Percentiles rank a stretch among this genome's conserved stretches.
Conservation (phyloP, 2,113 vertebrate genomes). For the Hystrix cristata region DNA sequence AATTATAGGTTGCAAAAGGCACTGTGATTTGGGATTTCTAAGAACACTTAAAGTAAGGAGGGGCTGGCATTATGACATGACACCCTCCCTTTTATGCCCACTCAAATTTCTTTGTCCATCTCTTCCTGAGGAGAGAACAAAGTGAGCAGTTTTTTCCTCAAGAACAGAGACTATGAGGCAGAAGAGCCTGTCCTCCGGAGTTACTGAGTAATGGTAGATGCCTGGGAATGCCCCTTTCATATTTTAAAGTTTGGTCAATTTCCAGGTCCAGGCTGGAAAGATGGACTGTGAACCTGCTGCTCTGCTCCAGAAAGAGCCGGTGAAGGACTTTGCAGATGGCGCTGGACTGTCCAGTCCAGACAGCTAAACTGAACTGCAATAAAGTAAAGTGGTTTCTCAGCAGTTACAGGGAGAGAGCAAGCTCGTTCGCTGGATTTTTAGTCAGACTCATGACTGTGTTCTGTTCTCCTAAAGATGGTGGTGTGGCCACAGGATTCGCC, state of each 20-base stretch:
- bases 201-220: neutral
- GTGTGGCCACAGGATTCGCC: neutral
- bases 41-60: neutral
- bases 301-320: neutral
- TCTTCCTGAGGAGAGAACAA: constrained; percentile 49
- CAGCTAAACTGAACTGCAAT: neutral
- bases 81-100: neutral
- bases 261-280: neutral
- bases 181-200: constrained; percentile 20
- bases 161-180: constrained; percentile 34
- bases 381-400: neutral
- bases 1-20: neutral
- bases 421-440: neutral
- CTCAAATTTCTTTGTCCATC: neutral
- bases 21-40: constrained; percentile 8
- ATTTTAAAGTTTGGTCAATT: constrained; percentile 19
- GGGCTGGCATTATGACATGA: neutral
- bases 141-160: constrained; percentile 1
- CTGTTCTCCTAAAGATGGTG: neutral
- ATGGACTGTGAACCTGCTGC: neutral
- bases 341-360: neutral
- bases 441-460: neutral
- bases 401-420: neutral
- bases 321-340: neutral
- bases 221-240: constrained; percentile 32